These are phyloP conservation scores for Lycia hirtaria DNA, from an alignment of 2,888 invertebrate genomes.

Conservation along the genomic window DNA sequence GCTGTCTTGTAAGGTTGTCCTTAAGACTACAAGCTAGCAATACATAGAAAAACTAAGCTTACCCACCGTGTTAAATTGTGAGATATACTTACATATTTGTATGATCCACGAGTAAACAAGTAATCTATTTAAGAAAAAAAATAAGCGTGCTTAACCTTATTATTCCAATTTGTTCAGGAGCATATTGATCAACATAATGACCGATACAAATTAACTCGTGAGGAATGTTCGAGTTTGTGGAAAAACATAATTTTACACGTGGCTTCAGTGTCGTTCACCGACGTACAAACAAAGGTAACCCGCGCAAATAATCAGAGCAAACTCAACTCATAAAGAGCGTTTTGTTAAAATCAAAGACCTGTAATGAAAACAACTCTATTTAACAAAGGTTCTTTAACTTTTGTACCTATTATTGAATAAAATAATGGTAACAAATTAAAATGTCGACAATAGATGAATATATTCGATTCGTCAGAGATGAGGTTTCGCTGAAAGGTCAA, in stretches of 20 bases:
- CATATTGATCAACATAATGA: constrained; percentile 23
- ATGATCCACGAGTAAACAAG: neutral
- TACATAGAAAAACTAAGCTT: no score
- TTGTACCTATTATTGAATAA: constrained; percentile 11
- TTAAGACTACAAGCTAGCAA: no score
- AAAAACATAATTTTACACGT: constrained; percentile 32
- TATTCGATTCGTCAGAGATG: neutral
- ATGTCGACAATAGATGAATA: neutral
- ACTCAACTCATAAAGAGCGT: constrained; percentile 7
- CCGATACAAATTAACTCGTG: constrained; percentile 16
- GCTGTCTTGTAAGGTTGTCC: no score
- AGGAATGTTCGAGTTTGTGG: constrained; percentile 13
- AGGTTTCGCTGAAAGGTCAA: neutral
- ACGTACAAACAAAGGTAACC: constrained; percentile 24
- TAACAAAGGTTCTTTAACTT: constrained; percentile 17
- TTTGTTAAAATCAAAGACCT: constrained; percentile 15
- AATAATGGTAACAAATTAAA: constrained; percentile 12
- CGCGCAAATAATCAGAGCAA: constrained; percentile 18
- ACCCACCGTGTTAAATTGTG: no score
- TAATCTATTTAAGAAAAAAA: neutral
- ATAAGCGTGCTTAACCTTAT: neutral
- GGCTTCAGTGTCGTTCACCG: constrained; percentile 30
- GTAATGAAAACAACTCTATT: constrained; percentile 6
- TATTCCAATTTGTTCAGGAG: constrained; percentile 8
- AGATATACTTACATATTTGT: no score